Evolutionary conservation across 2,113 vertebrate genomes (phyloP).

Genomic region (Sialia sialis): DNA sequence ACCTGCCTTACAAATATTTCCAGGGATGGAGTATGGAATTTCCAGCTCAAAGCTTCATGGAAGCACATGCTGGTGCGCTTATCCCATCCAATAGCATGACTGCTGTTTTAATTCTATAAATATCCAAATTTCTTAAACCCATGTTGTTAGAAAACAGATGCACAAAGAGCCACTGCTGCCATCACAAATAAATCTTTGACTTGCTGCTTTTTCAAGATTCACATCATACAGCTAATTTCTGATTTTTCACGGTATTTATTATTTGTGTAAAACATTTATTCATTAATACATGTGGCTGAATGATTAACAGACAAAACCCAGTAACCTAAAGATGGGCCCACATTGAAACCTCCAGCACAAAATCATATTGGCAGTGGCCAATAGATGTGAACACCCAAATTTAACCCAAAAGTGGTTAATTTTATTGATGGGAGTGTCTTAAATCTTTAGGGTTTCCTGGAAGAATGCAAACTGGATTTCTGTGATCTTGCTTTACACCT

Average conservation of each 20-base stretch:
- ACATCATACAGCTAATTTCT: background rate
- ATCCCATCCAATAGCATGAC: background rate
- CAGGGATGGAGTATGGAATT: background rate
- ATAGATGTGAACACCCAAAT: background rate
- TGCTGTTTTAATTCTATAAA: background rate
- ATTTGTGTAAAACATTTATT: background rate
- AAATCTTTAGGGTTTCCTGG: background rate
- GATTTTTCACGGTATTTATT: background rate
- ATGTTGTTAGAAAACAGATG: background rate
- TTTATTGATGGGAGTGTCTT: background rate
- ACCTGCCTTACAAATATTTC: background rate
- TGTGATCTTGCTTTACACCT: background rate
- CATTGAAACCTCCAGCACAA: fast-evolving
- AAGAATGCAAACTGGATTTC: background rate
- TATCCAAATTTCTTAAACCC: background rate
- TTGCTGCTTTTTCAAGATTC: background rate
- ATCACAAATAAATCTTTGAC: background rate
- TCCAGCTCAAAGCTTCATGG: background rate
- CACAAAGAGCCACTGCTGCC: background rate
- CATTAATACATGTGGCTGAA: background rate
- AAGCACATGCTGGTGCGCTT: background rate
- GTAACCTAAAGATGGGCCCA: background rate
- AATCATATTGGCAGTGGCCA: background rate
- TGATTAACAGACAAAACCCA: background rate
- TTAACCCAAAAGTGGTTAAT: background rate